These are phyloP conservation scores for Thalassarche chlororhynchos DNA, from an alignment of 2,113 vertebrate genomes.

Conservation along the genomic window DNA sequence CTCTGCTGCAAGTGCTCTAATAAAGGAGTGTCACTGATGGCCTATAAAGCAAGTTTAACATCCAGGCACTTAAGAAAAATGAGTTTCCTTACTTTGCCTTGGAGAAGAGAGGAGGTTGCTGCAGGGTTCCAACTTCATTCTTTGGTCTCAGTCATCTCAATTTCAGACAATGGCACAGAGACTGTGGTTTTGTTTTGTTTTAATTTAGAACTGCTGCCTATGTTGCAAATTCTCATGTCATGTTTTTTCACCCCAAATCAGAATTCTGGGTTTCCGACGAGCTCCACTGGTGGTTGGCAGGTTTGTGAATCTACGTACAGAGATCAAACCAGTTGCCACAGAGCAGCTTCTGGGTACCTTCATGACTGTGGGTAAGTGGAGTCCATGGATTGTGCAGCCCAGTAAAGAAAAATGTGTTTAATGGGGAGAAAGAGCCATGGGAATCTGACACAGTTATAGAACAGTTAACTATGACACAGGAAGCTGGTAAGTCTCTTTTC, in stretches of 20 bases:
- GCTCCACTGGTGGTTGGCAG: slow-evolving; percentile 94
- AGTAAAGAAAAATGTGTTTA: neutral
- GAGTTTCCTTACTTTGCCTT: neutral
- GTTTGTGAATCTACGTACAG: slow-evolving; percentile 90
- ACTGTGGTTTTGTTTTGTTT: neutral
- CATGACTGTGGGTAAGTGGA: slow-evolving; percentile 86
- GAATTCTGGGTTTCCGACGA: slow-evolving; percentile 95
- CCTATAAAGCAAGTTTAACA: neutral
- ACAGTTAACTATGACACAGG: neutral
- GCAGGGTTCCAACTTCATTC: neutral
- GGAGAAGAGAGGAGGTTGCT: neutral
- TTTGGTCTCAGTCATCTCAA: neutral
- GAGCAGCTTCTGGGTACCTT: slow-evolving; percentile 96
- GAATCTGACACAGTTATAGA: neutral
- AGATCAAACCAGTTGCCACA: slow-evolving; percentile 94
- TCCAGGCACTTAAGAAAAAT: neutral
- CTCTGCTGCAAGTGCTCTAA: neutral
- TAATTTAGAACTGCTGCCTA: neutral
- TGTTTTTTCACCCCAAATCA: slow-evolving; percentile 44
- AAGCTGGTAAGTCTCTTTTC: neutral
- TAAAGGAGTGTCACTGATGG: neutral
- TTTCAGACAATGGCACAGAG: neutral
- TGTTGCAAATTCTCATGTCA: neutral
- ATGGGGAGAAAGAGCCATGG: neutral
- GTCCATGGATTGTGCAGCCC: neutral